Evolutionary conservation across 2,888 invertebrate species (phyloP).

Genomic region (Caenorhabditis sp.): DNA sequence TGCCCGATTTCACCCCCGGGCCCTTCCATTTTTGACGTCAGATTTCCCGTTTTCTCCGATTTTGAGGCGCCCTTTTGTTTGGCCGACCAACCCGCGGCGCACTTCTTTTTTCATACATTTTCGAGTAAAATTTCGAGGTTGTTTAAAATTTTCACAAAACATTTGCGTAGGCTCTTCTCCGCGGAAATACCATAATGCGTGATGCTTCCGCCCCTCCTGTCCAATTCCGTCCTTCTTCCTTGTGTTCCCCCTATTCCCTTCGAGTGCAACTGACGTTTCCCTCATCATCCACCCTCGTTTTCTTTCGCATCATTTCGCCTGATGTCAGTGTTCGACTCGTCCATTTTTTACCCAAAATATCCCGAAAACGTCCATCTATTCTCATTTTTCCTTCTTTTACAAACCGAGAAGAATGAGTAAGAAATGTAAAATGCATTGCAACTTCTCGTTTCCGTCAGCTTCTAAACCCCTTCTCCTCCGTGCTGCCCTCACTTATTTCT

Average conservation of each 20-base stretch:
- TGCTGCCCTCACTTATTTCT: not conserved
- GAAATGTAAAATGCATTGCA: slow-evolving; percentile 36
- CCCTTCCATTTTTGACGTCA: slow-evolving; percentile 17
- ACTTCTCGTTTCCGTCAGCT: not conserved
- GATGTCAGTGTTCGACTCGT: slow-evolving; percentile 34
- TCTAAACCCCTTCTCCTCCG: not conserved
- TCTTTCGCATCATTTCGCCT: slow-evolving; percentile 19
- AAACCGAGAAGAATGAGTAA: slow-evolving; percentile 9
- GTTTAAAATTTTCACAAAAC: not conserved
- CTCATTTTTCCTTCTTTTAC: slow-evolving; percentile 6
- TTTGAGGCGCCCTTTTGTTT: slow-evolving; percentile 1
- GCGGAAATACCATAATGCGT: too few species aligned
- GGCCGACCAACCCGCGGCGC: not conserved
- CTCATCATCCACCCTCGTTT: too few species aligned
- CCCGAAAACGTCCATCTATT: slow-evolving; percentile 7
- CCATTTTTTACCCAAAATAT: slow-evolving; percentile 30
- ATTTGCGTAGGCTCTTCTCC: not conserved
- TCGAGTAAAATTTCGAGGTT: slow-evolving; percentile 20
- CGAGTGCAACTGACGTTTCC: not conserved
- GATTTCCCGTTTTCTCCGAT: slow-evolving; percentile 1
- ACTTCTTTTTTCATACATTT: not conserved
- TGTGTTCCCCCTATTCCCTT: too few species aligned
- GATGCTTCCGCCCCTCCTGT: too few species aligned
- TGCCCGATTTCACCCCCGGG: not conserved
- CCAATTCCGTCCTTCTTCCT: too few species aligned